Base-by-base conservation (phyloP, 64 coral and sea anemone species). In the Montipora efflorescens region DNA sequence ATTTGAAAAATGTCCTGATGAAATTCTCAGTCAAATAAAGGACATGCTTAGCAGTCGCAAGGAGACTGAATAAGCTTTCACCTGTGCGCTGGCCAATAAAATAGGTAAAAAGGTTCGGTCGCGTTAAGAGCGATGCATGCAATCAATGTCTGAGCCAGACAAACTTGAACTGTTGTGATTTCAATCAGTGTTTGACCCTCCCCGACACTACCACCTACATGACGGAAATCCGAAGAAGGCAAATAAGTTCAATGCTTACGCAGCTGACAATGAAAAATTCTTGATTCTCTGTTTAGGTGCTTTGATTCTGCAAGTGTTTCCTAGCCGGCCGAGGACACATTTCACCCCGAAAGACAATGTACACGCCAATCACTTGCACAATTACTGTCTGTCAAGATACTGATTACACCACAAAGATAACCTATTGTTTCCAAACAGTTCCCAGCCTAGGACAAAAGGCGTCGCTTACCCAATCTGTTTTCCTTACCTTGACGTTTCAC, bases 321-420 rank as follows among this genome's bases (percentile, higher is more conserved):
- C 82, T 22, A 19, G 6, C 16, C 47, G 49, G 46, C 62, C 46
- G 61, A 71, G 47, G 71, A 72, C 22, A 71, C 82, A 86, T 86
- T 67, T 70, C 46, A 19, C 46, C 68, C 15, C 59, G 57, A 62
- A 71, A 86, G 46, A 67, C 64, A 71, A 48, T 47, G 62, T 64
- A 68, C 82, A 86, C 59, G 82, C 82, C 82, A 86, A 86, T 86
- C 82, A 86, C 46, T 71, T 46, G 64, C 7, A 71, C 82, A 86
- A 86, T 86, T 86, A 86, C 81, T 84, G 64, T 47, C 82, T 86
- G 82, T 86, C 82, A 86, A 86, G 82, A 49, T 20, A 86, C 82
- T 46, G 82, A 86, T 86, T 86, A 86, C 82, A 86, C 13, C 82
- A 86, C 82, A 86, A 71, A 86, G 82, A 86, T 86, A 86, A 86